phyloP scores from a whole-genome alignment of 2,888 invertebrate genomes.

The Tetranychus piercei region DNA sequence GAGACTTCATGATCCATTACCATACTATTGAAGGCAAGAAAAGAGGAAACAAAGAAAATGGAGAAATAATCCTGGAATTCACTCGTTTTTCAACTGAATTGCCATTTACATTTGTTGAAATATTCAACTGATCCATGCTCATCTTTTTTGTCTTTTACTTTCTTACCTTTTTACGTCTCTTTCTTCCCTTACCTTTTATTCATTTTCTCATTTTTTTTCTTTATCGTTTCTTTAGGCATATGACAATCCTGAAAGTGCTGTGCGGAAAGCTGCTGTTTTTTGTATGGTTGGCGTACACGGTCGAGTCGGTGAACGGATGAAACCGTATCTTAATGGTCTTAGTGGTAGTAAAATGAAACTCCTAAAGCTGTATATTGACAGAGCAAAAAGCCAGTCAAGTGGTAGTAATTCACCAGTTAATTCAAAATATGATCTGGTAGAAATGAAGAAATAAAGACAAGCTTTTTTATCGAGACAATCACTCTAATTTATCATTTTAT shows the following conservation, averaged over 20 bases:
- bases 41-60: background rate
- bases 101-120: background rate
- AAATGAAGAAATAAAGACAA: too few species aligned
- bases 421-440: too few species aligned
- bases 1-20: background rate
- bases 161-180: background rate
- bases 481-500: too few species aligned
- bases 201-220: background rate
- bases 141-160: background rate
- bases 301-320: conserved; percentile 66
- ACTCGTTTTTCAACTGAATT: background rate
- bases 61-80: background rate
- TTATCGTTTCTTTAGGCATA: conserved; percentile 46
- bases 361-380: conserved; percentile 55
- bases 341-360: conserved; percentile 70
- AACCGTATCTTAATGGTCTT: conserved; percentile 56
- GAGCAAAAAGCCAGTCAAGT: conserved; percentile 33
- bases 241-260: conserved; percentile 73
- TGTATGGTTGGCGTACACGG: conserved; percentile 87
- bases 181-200: background rate
- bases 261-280: conserved; percentile 87
- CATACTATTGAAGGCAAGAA: background rate
- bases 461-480: too few species aligned
- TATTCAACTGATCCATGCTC: background rate
- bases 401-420: conserved; percentile 13